Percentiles rank a stretch among this genome's conserved stretches.
Conservation (phyloP, 2,113 vertebrate species). For the Paraplagusia blochii region DNA sequence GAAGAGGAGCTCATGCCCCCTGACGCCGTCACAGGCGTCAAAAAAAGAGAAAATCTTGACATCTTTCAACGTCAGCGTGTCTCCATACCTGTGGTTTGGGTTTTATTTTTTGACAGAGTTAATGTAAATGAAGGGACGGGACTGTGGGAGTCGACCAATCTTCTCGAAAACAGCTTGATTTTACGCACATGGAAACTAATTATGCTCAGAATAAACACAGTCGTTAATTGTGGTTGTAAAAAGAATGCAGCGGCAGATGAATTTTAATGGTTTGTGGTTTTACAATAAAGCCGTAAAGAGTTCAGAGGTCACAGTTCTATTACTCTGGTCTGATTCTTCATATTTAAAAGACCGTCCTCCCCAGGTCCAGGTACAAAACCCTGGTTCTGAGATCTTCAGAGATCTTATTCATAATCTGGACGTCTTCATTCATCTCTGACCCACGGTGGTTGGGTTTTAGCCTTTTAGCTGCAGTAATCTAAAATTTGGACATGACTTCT, state of each 20-base stretch:
- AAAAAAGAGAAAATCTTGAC: too few relatives aligned
- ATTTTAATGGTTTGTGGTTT: neutral
- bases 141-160: neutral
- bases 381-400: too few relatives aligned
- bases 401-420: neutral
- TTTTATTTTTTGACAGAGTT: too few relatives aligned
- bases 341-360: too few relatives aligned
- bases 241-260: neutral
- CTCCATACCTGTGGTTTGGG: too few relatives aligned
- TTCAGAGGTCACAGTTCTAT: neutral
- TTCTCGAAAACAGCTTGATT: neutral
- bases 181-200: too few relatives aligned
- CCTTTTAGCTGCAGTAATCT: constrained; percentile 39
- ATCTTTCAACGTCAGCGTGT: too few relatives aligned
- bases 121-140: neutral
- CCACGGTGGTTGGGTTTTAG: constrained; percentile 39
- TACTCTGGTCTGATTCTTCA: neutral
- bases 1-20: constrained; percentile 31
- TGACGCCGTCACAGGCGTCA: neutral
- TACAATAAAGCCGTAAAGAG: neutral
- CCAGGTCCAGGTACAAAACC: too few relatives aligned
- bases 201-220: neutral
- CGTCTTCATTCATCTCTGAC: constrained; percentile 43
- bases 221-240: neutral
- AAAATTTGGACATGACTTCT: neutral